Evolutionary conservation across 1,140 invertebrate genomes (phyloP).

Genomic region (Cephus cinctus): DNA sequence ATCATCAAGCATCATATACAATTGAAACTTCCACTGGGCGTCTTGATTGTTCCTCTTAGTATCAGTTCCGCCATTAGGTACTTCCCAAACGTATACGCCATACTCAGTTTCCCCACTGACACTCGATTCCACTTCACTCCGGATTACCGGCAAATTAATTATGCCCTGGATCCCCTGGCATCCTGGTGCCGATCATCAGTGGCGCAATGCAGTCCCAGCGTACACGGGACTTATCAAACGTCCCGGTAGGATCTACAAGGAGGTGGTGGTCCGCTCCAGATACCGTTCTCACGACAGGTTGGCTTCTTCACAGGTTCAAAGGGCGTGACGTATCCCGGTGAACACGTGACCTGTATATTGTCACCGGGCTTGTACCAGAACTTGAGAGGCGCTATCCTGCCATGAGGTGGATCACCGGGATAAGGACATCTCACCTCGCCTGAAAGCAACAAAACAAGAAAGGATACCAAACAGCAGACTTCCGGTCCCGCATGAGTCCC

Average conservation of each 20-base stretch:
- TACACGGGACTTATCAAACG: slow-evolving; percentile 36
- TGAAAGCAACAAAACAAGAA: too few species aligned
- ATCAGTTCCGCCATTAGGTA: too few species aligned
- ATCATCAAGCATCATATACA: too few species aligned
- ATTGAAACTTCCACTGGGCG: too few species aligned
- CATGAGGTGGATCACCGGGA: slow-evolving; percentile 71
- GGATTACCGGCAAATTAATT: too few species aligned
- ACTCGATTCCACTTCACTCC: too few species aligned
- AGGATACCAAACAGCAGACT: too few species aligned
- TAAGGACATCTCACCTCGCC: slow-evolving; percentile 75
- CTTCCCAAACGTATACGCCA: too few species aligned
- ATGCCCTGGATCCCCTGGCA: too few species aligned
- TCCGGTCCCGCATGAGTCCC: too few species aligned
- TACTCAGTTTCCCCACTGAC: too few species aligned
- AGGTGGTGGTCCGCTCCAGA: slow-evolving; percentile 54
- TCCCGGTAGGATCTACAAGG: slow-evolving; percentile 55
- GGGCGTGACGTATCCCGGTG: slow-evolving; percentile 63
- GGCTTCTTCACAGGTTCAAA: slow-evolving; percentile 49
- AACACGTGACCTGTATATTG: slow-evolving; percentile 70
- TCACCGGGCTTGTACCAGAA: slow-evolving; percentile 77
- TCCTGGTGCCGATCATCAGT: background rate
- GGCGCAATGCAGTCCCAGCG: background rate
- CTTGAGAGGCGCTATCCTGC: slow-evolving; percentile 70
- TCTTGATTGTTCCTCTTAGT: too few species aligned
- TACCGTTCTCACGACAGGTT: slow-evolving; percentile 51